Evolutionary conservation across 2,113 vertebrate genomes (phyloP).

Genomic region (Varanus komodoensis): DNA sequence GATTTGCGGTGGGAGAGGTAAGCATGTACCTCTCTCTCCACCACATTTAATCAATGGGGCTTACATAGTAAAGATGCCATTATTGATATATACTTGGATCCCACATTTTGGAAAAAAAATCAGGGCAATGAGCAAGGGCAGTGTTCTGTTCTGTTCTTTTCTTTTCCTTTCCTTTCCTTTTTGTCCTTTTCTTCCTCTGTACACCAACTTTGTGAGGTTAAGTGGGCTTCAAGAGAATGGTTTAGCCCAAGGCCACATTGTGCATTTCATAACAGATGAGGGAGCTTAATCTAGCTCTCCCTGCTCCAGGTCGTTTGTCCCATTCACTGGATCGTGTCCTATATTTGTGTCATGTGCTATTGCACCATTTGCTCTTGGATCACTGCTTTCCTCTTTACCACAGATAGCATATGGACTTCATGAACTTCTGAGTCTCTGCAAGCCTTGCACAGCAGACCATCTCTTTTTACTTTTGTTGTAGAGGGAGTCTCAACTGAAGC

Average conservation of each 20-base stretch:
- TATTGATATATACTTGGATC: not conserved
- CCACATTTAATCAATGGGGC: not conserved
- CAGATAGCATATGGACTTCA: not conserved
- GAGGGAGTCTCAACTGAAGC: slow-evolving; percentile 22
- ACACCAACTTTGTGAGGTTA: not conserved
- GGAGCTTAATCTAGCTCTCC: not conserved
- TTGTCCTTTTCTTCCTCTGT: not conserved
- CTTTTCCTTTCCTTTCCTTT: not conserved
- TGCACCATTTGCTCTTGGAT: not conserved
- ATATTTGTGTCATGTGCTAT: not conserved
- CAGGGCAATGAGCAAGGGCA: not conserved
- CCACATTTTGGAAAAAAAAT: not conserved
- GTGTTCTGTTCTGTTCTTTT: too few relatives aligned
- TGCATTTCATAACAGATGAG: not conserved
- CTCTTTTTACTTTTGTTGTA: slow-evolving; percentile 23
- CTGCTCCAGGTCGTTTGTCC: not conserved
- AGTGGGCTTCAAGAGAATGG: not conserved
- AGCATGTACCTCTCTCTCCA: not conserved
- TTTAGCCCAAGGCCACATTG: not conserved
- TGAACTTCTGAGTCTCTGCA: not conserved
- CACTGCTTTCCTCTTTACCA: not conserved
- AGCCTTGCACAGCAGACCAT: slow-evolving; percentile 6
- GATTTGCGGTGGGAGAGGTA: not conserved
- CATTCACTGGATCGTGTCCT: not conserved
- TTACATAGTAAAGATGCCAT: not conserved